These are phyloP conservation scores for Heterocephalus glaber DNA, from an alignment of 2,113 vertebrate species.

Conservation along the genomic window DNA sequence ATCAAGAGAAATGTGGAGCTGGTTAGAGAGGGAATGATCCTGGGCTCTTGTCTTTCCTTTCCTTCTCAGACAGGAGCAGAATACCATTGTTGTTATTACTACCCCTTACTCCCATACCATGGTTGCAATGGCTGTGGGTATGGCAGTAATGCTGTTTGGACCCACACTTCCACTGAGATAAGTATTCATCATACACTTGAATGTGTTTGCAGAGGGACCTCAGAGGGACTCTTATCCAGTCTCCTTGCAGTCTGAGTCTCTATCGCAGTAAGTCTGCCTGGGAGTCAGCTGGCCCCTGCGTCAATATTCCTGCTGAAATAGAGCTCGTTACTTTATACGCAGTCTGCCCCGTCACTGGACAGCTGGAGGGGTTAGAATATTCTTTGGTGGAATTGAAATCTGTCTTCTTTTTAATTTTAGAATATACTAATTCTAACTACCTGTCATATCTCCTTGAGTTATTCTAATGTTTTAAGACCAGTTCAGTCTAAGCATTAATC, in stretches of 20 bases:
- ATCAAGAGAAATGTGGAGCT: slow-evolving; percentile 21
- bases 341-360: slow-evolving; percentile 48
- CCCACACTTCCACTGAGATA: neutral
- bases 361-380: slow-evolving; percentile 55
- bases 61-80: slow-evolving; percentile 17
- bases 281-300: slow-evolving; percentile 21
- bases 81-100: neutral
- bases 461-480: slow-evolving; percentile 76
- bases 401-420: slow-evolving; percentile 71
- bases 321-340: slow-evolving; percentile 35
- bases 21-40: slow-evolving; percentile 1
- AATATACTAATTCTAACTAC: slow-evolving; percentile 68
- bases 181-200: slow-evolving; percentile 25
- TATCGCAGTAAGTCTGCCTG: slow-evolving; percentile 34
- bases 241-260: slow-evolving; percentile 7
- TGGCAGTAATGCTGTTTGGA: neutral
- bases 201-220: slow-evolving; percentile 38
- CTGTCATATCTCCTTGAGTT: slow-evolving; percentile 73
- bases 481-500: slow-evolving; percentile 76
- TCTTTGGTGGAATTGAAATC: slow-evolving; percentile 35
- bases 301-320: neutral
- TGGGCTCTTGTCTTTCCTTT: neutral
- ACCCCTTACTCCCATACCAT: neutral
- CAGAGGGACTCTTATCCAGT: slow-evolving; percentile 6
- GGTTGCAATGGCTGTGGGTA: neutral